Percentiles rank a stretch among this genome's conserved stretches.
phyloP scores from a whole-genome alignment of 1,140 invertebrate genomes.

The Musca domestica region DNA sequence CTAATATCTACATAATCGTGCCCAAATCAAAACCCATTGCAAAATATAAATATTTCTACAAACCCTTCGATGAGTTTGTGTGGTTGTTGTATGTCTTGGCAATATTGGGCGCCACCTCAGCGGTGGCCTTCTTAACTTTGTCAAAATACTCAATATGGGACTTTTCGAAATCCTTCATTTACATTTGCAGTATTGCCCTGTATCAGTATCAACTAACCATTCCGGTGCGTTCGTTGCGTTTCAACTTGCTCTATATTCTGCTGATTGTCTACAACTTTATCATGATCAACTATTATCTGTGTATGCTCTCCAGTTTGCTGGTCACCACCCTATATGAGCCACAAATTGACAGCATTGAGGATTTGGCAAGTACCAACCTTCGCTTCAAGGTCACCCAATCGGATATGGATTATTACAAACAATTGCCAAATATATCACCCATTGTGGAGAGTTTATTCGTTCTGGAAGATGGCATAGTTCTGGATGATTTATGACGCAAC shows the following conservation, averaged over 20 bases:
- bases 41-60: not conserved
- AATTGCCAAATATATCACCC: not conserved
- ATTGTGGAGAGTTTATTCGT: not conserved
- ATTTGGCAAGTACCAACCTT: not conserved
- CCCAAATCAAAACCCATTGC: not conserved
- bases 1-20: not conserved
- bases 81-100: not conserved
- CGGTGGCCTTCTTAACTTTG: not conserved
- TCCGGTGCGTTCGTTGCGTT: not conserved
- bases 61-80: not conserved
- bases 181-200: not conserved
- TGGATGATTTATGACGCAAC: not conserved
- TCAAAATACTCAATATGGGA: not conserved
- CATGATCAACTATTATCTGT: not conserved
- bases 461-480: not conserved
- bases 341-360: not conserved
- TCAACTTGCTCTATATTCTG: not conserved
- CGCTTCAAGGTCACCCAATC: not conserved
- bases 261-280: conserved; percentile 6
- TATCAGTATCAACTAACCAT: not conserved
- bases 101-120: not conserved
- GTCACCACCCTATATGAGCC: conserved; percentile 3
- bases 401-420: not conserved
- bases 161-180: not conserved
- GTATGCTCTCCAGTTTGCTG: conserved; percentile 7